phyloP scores from a whole-genome alignment of 1,140 invertebrate genomes.

The Drosophila micromelanica region DNA sequence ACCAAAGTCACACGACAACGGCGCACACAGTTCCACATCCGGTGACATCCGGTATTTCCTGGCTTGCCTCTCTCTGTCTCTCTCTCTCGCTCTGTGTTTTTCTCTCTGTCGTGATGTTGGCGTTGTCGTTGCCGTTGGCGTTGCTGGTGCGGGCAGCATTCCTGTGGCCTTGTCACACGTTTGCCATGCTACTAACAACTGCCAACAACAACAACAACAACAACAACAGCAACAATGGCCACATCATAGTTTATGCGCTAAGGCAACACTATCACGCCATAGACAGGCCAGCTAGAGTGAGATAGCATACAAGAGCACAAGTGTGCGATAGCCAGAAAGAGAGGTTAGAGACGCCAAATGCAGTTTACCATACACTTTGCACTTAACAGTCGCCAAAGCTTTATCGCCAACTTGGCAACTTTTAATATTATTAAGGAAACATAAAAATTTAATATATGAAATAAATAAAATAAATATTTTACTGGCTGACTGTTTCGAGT shows the following conservation, averaged over 20 bases:
- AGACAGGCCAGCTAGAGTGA: slow-evolving; percentile 24
- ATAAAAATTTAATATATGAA: no score
- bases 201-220: slow-evolving; percentile 37
- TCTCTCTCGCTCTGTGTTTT: not conserved
- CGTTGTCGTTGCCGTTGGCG: slow-evolving; percentile 1
- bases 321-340: not conserved
- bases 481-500: no score
- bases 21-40: slow-evolving; percentile 69
- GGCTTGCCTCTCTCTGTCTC: slow-evolving; percentile 16
- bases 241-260: slow-evolving; percentile 69
- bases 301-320: not conserved
- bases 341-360: slow-evolving; percentile 24
- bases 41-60: slow-evolving; percentile 80
- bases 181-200: slow-evolving; percentile 60
- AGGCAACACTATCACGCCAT: slow-evolving; percentile 64
- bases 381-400: not conserved
- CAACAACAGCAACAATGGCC: slow-evolving; percentile 41
- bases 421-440: no score
- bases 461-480: no score
- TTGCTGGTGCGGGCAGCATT: slow-evolving; percentile 49
- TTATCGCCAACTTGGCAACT: not conserved
- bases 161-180: slow-evolving; percentile 77
- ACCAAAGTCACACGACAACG: slow-evolving; percentile 76
- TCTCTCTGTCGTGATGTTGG: slow-evolving; percentile 22
- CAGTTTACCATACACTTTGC: slow-evolving; percentile 34